These are phyloP conservation scores for Ciconia maguari DNA, from an alignment of 2,113 vertebrate species.

Conservation along the genomic window DNA sequence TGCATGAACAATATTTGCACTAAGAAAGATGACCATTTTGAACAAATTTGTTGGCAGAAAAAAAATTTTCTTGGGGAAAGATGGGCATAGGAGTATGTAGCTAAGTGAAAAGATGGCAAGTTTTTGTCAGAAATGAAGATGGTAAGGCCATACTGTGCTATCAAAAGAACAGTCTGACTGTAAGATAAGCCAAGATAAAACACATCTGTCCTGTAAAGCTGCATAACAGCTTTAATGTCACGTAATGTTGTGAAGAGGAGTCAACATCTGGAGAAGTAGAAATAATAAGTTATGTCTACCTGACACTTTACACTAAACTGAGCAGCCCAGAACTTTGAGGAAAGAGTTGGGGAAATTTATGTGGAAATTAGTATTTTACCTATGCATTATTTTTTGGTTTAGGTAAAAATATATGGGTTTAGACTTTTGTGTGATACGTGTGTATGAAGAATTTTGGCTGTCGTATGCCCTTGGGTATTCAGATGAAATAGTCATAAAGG, in stretches of 20 bases:
- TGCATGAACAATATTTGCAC: background rate
- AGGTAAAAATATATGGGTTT: background rate
- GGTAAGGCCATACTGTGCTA: background rate
- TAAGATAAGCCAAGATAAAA: background rate
- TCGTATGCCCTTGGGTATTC: background rate
- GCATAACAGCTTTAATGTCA: background rate
- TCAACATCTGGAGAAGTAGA: background rate
- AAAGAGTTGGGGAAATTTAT: background rate
- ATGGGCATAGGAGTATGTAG: background rate
- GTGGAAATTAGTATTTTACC: background rate
- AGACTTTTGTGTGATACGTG: background rate
- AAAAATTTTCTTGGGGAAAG: background rate
- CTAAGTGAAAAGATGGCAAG: background rate
- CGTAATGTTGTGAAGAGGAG: background rate
- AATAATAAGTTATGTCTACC: background rate
- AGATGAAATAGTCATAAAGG: background rate
- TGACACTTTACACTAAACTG: background rate
- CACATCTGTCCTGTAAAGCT: background rate
- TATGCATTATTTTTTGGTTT: background rate
- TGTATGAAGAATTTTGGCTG: background rate
- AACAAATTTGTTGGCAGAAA: background rate
- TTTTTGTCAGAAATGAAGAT: background rate
- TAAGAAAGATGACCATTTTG: background rate
- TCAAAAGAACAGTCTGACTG: background rate
- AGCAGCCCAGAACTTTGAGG: background rate